Evolutionary conservation across 2,888 invertebrate genomes (phyloP), one percentile per base, ranked within the genome.

Genomic region (Campoletis raptor): DNA sequence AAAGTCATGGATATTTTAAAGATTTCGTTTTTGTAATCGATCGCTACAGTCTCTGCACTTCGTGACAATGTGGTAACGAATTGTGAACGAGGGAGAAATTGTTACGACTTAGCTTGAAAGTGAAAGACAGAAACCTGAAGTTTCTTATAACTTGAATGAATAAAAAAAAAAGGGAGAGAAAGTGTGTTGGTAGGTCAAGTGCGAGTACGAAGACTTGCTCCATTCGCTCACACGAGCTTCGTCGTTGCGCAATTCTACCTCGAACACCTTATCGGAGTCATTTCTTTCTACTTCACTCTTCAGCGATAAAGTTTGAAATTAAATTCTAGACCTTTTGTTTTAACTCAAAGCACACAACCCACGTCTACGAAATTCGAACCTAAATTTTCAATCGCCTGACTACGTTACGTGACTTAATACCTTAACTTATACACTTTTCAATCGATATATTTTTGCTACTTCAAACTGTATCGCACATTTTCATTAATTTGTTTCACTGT

Each of bases 101-200:
- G 54, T 67, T 52, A 61, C 52, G 61, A 52, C 18, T 15, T n/a
- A 72, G 40, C 66, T 76, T 57, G 78, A 85, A 81, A 86, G 83
- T 45, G 83, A 81, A 66, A 77, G 80, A 85, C 67, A 82, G 67
- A 83, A 83, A 83, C 66, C 67, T 21, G 72, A 66, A 61, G 57
- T 74, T 70, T 74, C 64, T 70, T 70, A 48, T 48, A 69, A 48
- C 30, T 37, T 66, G 52, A 70, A 83, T 74, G 79, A 24, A 69
- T 61, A 73, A 30, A 73, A 79, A 79, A 79, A 74, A 52, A 48
- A 89, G 90, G 91, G 92, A 93, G 92, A 91, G 93, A 93, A 93
- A 93, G 93, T 92, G 88, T 91, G 92, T 91, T 87, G 93, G 89
- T 93, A 89, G 93, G 93, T 93, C 93, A 93, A 92, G 92, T 92